phyloP scores from a whole-genome alignment of 2,113 vertebrate genomes.

The Clinocottus analis region DNA sequence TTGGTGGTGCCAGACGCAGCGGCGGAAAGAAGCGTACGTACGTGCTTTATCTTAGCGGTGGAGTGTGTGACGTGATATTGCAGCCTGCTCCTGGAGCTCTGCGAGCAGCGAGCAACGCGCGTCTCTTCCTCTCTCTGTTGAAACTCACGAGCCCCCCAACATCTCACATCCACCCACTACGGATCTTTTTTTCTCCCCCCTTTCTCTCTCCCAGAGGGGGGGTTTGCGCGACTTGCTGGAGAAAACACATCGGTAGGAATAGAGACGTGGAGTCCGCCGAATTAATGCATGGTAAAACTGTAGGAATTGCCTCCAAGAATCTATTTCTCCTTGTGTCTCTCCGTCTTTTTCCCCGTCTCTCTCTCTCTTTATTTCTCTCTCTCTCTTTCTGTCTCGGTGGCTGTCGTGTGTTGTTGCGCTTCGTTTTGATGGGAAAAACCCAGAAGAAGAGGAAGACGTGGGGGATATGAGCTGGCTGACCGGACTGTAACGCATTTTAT shows the following conservation, averaged over 20 bases:
- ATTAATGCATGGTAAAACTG: constrained; percentile 72
- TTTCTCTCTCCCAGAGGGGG: constrained; percentile 30
- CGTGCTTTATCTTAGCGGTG: constrained; percentile 85
- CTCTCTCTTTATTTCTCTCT: constrained; percentile 29
- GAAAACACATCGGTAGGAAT: constrained; percentile 70
- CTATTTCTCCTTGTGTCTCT: constrained; percentile 31
- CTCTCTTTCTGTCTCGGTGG: constrained; percentile 54
- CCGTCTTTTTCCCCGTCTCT: constrained; percentile 24
- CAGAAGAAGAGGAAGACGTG: constrained; percentile 70
- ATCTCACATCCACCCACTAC: constrained; percentile 86
- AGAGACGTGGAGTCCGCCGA: constrained; percentile 67
- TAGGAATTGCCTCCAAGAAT: constrained; percentile 68
- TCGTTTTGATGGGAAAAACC: constrained; percentile 79
- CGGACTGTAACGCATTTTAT: constrained; percentile 84
- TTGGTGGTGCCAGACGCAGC: constrained; percentile 83
- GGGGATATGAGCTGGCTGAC: constrained; percentile 80
- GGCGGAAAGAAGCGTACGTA: constrained; percentile 80
- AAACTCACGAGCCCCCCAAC: constrained; percentile 82
- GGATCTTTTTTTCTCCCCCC: constrained; percentile 67
- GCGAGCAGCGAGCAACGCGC: constrained; percentile 78
- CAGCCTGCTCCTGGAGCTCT: constrained; percentile 83
- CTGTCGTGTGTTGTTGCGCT: constrained; percentile 77
- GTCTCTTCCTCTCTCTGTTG: constrained; percentile 81
- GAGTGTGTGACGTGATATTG: constrained; percentile 87
- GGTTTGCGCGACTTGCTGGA: constrained; percentile 59